Conservation (phyloP, 2,888 invertebrate genomes). For the Antitype chi region DNA sequence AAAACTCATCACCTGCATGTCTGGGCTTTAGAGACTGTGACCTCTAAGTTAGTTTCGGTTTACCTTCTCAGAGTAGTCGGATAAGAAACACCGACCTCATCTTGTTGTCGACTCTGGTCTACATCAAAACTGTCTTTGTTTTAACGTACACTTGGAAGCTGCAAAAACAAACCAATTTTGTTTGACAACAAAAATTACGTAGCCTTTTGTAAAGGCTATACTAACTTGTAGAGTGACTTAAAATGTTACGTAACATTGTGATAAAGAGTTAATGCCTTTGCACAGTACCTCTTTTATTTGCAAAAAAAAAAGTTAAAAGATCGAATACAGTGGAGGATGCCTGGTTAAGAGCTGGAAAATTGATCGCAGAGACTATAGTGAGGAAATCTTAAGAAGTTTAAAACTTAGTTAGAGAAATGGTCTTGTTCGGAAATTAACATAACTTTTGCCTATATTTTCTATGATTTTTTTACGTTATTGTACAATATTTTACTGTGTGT, state of each 20-base stretch:
- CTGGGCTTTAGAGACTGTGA: too few species aligned
- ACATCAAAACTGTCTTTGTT: not conserved
- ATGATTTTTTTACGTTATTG: not conserved
- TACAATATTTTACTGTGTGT: not conserved
- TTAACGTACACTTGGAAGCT: not conserved
- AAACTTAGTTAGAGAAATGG: not conserved
- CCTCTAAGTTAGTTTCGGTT: too few species aligned
- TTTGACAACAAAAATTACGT: slow-evolving; percentile 1
- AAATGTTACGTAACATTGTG: not conserved
- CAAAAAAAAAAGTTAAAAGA: not conserved
- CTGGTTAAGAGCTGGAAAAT: not conserved
- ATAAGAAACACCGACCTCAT: too few species aligned
- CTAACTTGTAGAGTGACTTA: not conserved
- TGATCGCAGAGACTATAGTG: not conserved
- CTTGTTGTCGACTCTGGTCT: too few species aligned
- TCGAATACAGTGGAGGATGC: not conserved
- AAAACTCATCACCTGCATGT: too few species aligned
- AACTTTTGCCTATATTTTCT: not conserved
- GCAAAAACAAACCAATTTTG: not conserved
- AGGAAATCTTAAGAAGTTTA: not conserved
- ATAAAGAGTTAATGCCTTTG: not conserved
- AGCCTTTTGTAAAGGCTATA: not conserved
- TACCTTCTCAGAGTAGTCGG: too few species aligned
- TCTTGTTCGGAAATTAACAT: not conserved
- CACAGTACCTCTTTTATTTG: not conserved